phyloP scores from a whole-genome alignment of 2,888 invertebrate genomes.

The Cephus pulcher region DNA sequence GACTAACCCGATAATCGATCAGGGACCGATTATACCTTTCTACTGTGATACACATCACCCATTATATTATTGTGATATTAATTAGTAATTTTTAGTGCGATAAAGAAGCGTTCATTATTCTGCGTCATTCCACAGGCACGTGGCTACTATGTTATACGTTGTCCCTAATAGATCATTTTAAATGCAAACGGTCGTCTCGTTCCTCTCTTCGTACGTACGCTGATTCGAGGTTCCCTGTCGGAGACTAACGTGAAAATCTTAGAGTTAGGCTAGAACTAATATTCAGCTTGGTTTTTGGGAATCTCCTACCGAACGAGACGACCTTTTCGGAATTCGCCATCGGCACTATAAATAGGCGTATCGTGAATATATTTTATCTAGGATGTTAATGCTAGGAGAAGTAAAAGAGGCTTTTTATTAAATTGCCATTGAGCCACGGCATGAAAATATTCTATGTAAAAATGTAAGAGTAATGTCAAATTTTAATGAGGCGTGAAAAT shows the following conservation, averaged over 20 bases:
- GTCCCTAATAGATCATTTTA: not conserved
- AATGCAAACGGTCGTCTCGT: not conserved
- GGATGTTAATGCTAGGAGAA: not conserved
- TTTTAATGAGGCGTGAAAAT: not conserved
- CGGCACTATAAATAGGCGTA: not conserved
- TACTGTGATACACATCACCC: not conserved
- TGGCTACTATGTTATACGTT: not conserved
- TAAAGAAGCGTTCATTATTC: not conserved
- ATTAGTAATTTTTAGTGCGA: not conserved
- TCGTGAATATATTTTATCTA: not conserved
- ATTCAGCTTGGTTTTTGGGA: not conserved
- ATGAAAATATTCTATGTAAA: constrained; percentile 10
- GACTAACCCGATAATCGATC: not conserved
- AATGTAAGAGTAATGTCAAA: not conserved
- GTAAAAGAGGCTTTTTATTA: not conserved
- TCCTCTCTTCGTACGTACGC: not conserved
- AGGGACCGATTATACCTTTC: not conserved
- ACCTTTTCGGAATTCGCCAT: not conserved
- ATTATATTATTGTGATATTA: not conserved
- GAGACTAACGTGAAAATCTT: not conserved
- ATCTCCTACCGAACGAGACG: not conserved
- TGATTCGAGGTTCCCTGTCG: not conserved
- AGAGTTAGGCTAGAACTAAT: not conserved
- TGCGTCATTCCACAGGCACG: not conserved
- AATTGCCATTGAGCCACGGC: not conserved